Evolutionary conservation across 2,113 vertebrate species (phyloP).

Genomic region (Anser cygnoides): DNA sequence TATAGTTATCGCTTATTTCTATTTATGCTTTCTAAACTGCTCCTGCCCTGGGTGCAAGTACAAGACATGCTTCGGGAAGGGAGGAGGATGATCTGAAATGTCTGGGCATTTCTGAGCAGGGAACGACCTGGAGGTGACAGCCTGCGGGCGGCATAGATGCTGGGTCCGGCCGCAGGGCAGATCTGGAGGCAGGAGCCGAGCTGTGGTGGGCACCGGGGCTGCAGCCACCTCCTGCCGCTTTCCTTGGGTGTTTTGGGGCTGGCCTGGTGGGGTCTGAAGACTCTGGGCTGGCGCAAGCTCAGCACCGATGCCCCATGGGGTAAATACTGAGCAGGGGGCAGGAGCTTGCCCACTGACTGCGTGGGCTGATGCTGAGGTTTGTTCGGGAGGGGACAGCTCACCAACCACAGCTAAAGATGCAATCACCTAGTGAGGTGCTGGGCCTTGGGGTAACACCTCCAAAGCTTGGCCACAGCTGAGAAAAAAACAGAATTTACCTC

Average conservation of each 20-base stretch:
- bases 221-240: not conserved
- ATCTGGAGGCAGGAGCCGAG: not conserved
- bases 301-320: too few species aligned
- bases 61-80: not conserved
- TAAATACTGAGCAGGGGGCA: too few species aligned
- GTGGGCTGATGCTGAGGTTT: not conserved
- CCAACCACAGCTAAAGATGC: not conserved
- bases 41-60: slow-evolving; percentile 6
- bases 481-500: not conserved
- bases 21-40: not conserved
- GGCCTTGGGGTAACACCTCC: not conserved
- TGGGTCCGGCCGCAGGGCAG: not conserved
- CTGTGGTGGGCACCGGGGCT: not conserved
- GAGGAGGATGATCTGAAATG: not conserved
- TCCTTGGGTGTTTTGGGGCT: too few species aligned
- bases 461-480: not conserved
- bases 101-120: not conserved
- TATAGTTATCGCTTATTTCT: slow-evolving; percentile 48
- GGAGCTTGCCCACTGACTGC: too few species aligned
- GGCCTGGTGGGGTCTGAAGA: too few species aligned
- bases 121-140: not conserved
- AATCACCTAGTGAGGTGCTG: not conserved
- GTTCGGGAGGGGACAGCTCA: not conserved
- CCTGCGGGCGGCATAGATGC: not conserved
- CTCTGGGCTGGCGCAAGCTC: too few species aligned